phyloP scores from a whole-genome alignment of 2,888 invertebrate genomes.

The Drepana falcataria region DNA sequence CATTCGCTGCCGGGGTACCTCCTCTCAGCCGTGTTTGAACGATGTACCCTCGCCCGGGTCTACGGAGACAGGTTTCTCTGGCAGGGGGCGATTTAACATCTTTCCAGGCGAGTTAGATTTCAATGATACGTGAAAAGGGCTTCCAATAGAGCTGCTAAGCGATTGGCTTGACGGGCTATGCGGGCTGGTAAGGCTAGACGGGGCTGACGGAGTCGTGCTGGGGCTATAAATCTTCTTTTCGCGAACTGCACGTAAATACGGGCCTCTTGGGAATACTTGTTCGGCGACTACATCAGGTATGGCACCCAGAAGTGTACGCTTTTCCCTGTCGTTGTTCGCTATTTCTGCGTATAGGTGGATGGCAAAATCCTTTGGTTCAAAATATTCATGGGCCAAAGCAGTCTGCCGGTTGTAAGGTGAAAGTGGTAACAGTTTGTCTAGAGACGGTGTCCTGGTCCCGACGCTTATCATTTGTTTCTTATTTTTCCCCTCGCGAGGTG shows the following conservation, averaged over 20 bases:
- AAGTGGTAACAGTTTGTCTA: slow-evolving; percentile 76
- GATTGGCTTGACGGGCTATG: slow-evolving; percentile 8
- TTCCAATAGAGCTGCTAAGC: slow-evolving; percentile 27
- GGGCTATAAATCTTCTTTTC: slow-evolving; percentile 65
- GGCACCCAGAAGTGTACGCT: slow-evolving; percentile 40
- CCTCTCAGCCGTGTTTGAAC: slow-evolving; percentile 42
- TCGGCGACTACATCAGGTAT: slow-evolving; percentile 70
- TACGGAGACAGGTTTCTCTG: slow-evolving; percentile 76
- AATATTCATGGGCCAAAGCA: slow-evolving; percentile 68
- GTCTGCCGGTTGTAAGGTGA: slow-evolving; percentile 68
- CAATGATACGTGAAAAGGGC: slow-evolving; percentile 37
- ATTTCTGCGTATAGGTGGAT: slow-evolving; percentile 82
- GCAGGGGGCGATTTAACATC: slow-evolving; percentile 84
- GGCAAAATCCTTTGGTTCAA: slow-evolving; percentile 74
- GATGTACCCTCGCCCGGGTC: slow-evolving; percentile 67
- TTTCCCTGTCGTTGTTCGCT: slow-evolving; percentile 65
- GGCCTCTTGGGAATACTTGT: slow-evolving; percentile 70
- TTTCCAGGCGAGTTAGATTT: slow-evolving; percentile 69
- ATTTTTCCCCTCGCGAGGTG: slow-evolving; percentile 55
- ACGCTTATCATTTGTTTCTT: slow-evolving; percentile 71
- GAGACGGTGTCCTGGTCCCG: slow-evolving; percentile 78
- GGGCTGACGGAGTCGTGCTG: slow-evolving; percentile 26
- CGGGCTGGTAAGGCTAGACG: slow-evolving; percentile 4
- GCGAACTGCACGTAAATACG: slow-evolving; percentile 80
- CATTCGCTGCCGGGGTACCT: slow-evolving; percentile 18